Percentiles rank a stretch among this genome's conserved stretches.
phyloP scores from a whole-genome alignment of 2,113 vertebrate genomes.

The Oryzias javanicus region DNA sequence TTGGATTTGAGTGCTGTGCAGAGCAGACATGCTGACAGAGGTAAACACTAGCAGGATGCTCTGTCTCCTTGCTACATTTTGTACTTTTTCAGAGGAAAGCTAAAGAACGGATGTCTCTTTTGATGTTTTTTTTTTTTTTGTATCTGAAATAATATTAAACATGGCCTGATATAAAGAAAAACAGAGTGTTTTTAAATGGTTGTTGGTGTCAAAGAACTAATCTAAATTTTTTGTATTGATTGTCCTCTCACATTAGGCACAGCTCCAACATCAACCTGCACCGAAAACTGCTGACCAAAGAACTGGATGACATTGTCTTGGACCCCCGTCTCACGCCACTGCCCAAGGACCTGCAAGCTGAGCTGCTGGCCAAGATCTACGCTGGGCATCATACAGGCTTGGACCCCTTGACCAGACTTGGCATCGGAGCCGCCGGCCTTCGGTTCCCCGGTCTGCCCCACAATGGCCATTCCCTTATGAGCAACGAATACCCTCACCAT shows the following conservation, averaged over 20 bases:
- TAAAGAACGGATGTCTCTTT: slow-evolving; percentile 31
- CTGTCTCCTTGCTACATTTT: slow-evolving; percentile 45
- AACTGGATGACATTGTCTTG: slow-evolving; percentile 99
- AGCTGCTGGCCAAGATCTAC: slow-evolving; percentile 97
- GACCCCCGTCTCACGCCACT: slow-evolving; percentile 92
- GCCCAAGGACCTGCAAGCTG: slow-evolving; percentile 93
- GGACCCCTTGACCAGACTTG: slow-evolving; percentile 72
- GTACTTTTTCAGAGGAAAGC: slow-evolving; percentile 33
- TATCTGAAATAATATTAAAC: slow-evolving; percentile 22
- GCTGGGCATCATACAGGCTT: slow-evolving; percentile 88
- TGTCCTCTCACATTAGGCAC: slow-evolving; percentile 81
- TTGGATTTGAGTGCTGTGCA: slow-evolving; percentile 88
- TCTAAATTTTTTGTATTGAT: not conserved
- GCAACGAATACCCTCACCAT: slow-evolving; percentile 82
- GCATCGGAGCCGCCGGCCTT: slow-evolving; percentile 49
- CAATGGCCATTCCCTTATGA: slow-evolving; percentile 83
- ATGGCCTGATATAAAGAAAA: slow-evolving; percentile 3
- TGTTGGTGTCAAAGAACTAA: slow-evolving; percentile 9
- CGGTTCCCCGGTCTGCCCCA: slow-evolving; percentile 67
- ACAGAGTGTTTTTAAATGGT: slow-evolving; percentile 4
- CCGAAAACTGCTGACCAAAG: slow-evolving; percentile 99
- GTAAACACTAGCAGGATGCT: slow-evolving; percentile 84
- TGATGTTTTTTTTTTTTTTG: slow-evolving; percentile 3
- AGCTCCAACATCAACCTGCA: slow-evolving; percentile 99
- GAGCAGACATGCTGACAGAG: slow-evolving; percentile 92